phyloP scores from a whole-genome alignment of 2,888 invertebrate species.

The Aphidoletes aphidimyza region DNA sequence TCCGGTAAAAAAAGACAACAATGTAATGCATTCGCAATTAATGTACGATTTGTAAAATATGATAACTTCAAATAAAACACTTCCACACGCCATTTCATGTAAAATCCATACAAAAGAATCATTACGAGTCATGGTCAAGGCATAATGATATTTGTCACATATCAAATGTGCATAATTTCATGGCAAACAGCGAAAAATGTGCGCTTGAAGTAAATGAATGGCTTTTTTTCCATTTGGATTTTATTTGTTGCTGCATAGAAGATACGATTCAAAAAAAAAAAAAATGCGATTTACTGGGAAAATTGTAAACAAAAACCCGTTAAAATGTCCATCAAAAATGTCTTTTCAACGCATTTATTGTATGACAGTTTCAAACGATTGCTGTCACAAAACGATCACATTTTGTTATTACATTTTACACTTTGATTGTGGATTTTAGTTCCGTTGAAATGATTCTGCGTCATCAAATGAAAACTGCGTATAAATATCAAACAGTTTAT shows the following conservation, averaged over 20 bases:
- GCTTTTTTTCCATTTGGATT: not conserved
- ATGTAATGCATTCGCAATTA: not conserved
- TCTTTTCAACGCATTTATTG: not conserved
- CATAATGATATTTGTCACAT: not conserved
- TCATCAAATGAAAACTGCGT: constrained; percentile 17
- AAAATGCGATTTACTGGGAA: not conserved
- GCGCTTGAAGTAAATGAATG: not conserved
- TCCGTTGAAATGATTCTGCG: not conserved
- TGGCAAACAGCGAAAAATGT: not conserved
- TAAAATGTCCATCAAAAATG: constrained; percentile 8
- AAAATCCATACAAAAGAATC: not conserved
- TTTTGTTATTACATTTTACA: not conserved
- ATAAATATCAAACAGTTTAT: constrained; percentile 33
- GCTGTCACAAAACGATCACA: constrained; percentile 30
- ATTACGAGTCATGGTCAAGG: not conserved
- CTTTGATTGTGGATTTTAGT: not conserved
- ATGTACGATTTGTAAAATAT: constrained; percentile 9
- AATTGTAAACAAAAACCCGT: not conserved
- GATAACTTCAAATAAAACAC: not conserved
- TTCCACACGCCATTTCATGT: too few relatives aligned
- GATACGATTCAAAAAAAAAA: not conserved
- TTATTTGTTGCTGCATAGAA: not conserved
- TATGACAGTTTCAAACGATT: constrained; percentile 1
- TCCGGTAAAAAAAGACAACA: too few relatives aligned
- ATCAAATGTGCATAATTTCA: constrained; percentile 40